Percentiles rank a stretch among this genome's conserved stretches.
Conservation (phyloP, 2,113 vertebrate genomes). For the Hymenochirus boettgeri region DNA sequence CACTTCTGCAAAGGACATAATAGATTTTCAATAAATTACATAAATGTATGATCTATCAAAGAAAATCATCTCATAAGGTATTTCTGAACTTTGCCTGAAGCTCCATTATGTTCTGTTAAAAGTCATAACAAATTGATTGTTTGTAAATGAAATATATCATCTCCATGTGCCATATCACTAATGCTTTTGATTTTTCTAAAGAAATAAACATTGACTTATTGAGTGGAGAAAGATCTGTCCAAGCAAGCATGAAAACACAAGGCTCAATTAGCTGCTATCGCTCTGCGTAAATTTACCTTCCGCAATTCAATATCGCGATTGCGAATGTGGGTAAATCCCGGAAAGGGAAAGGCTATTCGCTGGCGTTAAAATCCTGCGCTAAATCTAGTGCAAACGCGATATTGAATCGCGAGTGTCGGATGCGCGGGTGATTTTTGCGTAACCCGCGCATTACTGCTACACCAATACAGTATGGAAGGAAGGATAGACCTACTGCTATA, state of each 20-base stretch:
- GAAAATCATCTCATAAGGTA: not conserved
- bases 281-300: too few relatives aligned
- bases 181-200: constrained; percentile 11
- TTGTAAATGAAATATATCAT: constrained; percentile 10
- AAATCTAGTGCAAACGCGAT: too few relatives aligned
- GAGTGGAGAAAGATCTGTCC: not conserved
- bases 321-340: too few relatives aligned
- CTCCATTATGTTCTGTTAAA: constrained; percentile 12
- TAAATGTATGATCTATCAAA: constrained; percentile 2
- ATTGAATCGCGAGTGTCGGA: too few relatives aligned
- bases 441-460: too few relatives aligned
- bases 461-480: too few relatives aligned
- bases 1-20: not conserved
- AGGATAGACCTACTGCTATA: too few relatives aligned
- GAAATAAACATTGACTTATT: not conserved
- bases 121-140: constrained; percentile 11
- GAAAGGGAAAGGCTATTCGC: too few relatives aligned
- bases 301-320: too few relatives aligned
- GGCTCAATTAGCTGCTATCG: too few relatives aligned
- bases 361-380: too few relatives aligned
- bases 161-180: not conserved
- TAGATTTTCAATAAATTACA: not conserved
- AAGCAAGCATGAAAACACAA: constrained; percentile 4
- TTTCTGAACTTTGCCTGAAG: not conserved
- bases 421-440: too few relatives aligned